Conservation (phyloP, 1,140 invertebrate genomes). For the Leptestheria dahalacensis region DNA sequence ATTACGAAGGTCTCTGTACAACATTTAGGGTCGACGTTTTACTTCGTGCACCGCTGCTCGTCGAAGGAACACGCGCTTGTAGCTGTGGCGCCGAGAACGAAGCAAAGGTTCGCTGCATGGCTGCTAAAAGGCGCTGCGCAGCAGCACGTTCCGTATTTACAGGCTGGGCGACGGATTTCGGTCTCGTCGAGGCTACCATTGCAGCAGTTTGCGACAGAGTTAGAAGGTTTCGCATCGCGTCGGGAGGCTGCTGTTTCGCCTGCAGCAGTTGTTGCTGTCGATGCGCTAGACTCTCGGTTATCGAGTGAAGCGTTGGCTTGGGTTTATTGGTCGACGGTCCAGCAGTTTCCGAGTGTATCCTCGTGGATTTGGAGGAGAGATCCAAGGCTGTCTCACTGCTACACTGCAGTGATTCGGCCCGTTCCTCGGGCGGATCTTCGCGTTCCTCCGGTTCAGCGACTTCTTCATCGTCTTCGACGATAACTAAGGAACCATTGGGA, state of each 20-base stretch:
- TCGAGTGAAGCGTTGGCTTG: slow-evolving; percentile 7
- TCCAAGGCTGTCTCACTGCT: background rate
- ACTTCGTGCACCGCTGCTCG: background rate
- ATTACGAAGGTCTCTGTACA: background rate
- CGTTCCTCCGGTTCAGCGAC: background rate
- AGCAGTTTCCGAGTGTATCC: background rate
- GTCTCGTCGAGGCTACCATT: background rate
- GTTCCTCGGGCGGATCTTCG: background rate
- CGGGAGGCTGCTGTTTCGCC: slow-evolving; percentile 1
- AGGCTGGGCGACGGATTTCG: background rate
- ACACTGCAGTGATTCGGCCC: background rate
- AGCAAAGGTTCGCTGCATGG: background rate
- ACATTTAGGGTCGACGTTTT: background rate
- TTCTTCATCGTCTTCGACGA: slow-evolving; percentile 1
- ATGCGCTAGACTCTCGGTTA: slow-evolving; percentile 14
- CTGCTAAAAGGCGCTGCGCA: background rate
- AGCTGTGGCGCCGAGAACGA: background rate
- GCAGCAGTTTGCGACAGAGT: slow-evolving; percentile 11
- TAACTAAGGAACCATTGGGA: background rate
- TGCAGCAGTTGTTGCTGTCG: slow-evolving; percentile 10
- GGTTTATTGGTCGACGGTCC: background rate
- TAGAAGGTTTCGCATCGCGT: slow-evolving; percentile 11
- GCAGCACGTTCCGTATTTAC: background rate
- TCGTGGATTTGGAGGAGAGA: background rate
- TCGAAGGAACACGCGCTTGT: background rate